Evolutionary conservation across 2,797 vertebrate species (phyloP).

Genomic region (Alosa sapidissima): DNA sequence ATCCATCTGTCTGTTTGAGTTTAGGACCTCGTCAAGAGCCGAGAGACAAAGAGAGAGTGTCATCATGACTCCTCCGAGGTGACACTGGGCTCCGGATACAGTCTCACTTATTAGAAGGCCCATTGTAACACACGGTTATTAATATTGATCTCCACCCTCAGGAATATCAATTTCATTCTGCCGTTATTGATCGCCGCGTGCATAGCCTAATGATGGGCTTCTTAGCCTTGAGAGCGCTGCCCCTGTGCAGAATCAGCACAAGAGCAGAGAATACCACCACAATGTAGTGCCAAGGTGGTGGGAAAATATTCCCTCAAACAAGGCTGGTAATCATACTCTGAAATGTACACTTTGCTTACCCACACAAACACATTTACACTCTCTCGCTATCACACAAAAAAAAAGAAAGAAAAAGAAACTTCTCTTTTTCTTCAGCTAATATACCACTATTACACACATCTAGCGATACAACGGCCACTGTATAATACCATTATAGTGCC

Average conservation of each 20-base stretch:
- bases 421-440: conserved; percentile 39
- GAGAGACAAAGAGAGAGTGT: conserved; percentile 38
- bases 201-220: conserved; percentile 56
- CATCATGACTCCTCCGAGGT: conserved; percentile 53
- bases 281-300: neutral
- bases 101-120: conserved; percentile 62
- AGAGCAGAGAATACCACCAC: neutral
- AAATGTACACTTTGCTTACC: neutral
- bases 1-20: conserved; percentile 44
- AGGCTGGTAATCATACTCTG: neutral
- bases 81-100: conserved; percentile 62
- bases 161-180: conserved; percentile 72
- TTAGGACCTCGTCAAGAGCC: conserved; percentile 43
- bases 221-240: conserved; percentile 57
- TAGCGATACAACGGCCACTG: conserved; percentile 60
- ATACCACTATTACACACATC: conserved; percentile 51
- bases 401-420: neutral
- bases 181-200: conserved; percentile 63
- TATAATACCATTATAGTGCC: conserved; percentile 54
- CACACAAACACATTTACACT: neutral
- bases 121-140: conserved; percentile 66
- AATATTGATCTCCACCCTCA: conserved; percentile 75
- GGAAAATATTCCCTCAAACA: neutral
- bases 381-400: conserved; percentile 3
- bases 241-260: conserved; percentile 52